Evolutionary conservation across 2,888 invertebrate genomes (phyloP), one percentile per base, ranked within the genome.

Genomic region (Stramonita haemastoma): DNA sequence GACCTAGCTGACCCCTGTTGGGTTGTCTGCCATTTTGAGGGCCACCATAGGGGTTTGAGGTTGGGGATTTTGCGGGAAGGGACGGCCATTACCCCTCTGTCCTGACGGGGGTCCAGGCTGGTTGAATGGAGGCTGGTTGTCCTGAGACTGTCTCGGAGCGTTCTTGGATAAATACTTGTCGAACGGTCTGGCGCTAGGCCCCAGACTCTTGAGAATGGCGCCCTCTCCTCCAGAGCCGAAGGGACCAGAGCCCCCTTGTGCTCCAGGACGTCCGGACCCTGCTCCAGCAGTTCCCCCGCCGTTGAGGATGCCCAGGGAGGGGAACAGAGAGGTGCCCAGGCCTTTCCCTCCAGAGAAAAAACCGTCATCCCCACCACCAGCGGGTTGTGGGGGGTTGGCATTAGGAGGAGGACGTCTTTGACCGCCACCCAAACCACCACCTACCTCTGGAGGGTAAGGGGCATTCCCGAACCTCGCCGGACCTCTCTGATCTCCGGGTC

Each of bases 251-350:
- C 84, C 32, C 0, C 57, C 32, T 29, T 29, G 84, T 13, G 57
- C 84, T 17, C 57, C 29, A 29, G 84, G 84, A 36, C 56, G 26
- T n/a, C 83, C 83, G 6, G 83, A 36, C 19, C 46, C 29, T 29
- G 84, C n/a, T 26, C 57, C 57, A 11, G 29, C 15, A 17, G 84
- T 85, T 85, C 84, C 84, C 57, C 57, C 29, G 26, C 84, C 84
- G 29, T 29, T 85, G 57, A 85, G 84, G 32, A 85, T 85, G n/a
- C 84, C 84, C 84, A 85, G 84, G 22, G 84, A 57, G n/a, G 84
- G 84, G 36, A 85, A 85, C 84, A 85, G 29, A 17, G 84, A 85
- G n/a, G 15, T 85, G 29, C 84, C 84, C 29, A 29, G 15, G 29
- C 84, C 84, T 85, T 57, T 56, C 26, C 84, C 84, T 29, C 46